Evolutionary conservation across 2,113 vertebrate genomes (phyloP).

Genomic region (Apodemus sylvaticus): DNA sequence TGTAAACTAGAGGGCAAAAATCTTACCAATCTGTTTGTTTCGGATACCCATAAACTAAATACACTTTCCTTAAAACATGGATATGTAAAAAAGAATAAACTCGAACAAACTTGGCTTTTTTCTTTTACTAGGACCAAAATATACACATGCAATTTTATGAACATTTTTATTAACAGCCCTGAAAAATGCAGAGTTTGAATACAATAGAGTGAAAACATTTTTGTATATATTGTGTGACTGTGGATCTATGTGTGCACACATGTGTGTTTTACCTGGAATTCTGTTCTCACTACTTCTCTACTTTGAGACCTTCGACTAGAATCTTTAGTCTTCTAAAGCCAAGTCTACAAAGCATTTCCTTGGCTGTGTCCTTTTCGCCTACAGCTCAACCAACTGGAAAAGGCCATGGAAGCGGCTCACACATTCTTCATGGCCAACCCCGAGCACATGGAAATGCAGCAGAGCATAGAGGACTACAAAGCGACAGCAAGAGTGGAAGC

Average conservation of each 20-base stretch:
- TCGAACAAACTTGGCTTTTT: neutral
- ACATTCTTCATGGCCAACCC: slow-evolving; percentile 98
- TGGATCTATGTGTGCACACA: neutral
- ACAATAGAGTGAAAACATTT: neutral
- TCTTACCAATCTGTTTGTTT: neutral
- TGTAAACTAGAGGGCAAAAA: neutral
- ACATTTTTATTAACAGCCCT: neutral
- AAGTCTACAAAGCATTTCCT: neutral
- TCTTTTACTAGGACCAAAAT: neutral
- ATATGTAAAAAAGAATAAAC: neutral
- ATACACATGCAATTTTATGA: neutral
- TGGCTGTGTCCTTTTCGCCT: neutral
- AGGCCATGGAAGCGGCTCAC: slow-evolving; percentile 95
- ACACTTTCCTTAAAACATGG: neutral
- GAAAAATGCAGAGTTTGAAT: neutral
- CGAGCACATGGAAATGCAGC: slow-evolving; percentile 95
- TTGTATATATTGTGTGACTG: neutral
- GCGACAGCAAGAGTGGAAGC: slow-evolving; percentile 83
- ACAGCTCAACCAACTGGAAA: slow-evolving; percentile 92
- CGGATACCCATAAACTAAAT: neutral
- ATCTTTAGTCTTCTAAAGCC: neutral
- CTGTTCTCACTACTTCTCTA: neutral
- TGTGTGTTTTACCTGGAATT: neutral
- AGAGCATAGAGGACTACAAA: slow-evolving; percentile 93
- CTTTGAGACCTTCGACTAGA: neutral